phyloP scores from a whole-genome alignment of 2,797 vertebrate species.

The Danio choprae region DNA sequence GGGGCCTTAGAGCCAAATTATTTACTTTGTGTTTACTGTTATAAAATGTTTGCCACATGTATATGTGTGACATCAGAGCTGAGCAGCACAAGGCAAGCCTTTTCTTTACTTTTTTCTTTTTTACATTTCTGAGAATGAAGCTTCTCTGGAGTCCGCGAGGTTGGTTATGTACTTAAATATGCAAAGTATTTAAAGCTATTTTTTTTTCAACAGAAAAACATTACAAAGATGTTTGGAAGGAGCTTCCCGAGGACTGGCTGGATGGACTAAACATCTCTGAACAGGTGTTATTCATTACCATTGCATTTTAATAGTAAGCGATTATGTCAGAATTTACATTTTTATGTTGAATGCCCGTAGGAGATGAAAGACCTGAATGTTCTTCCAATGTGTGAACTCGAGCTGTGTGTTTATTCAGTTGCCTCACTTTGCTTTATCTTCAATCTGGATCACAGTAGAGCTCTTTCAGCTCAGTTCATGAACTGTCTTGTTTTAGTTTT shows the following conservation, averaged over 20 bases:
- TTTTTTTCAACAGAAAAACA: slow-evolving; percentile 45
- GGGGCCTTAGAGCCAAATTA: too few relatives aligned
- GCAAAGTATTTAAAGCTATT: neutral
- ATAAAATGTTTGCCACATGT: neutral
- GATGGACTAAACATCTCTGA: slow-evolving; percentile 48
- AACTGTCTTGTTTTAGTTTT: neutral
- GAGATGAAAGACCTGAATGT: neutral
- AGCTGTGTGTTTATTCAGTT: neutral
- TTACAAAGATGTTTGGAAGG: slow-evolving; percentile 56
- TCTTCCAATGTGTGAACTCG: neutral
- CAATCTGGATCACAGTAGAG: neutral
- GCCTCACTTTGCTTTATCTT: neutral
- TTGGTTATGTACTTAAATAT: neutral
- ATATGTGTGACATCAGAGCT: neutral
- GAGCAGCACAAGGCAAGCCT: neutral
- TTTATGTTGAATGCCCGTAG: neutral
- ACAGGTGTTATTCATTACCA: slow-evolving; percentile 43
- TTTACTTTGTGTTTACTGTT: neutral
- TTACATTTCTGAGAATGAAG: neutral
- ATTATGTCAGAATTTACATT: neutral
- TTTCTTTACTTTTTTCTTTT: too few relatives aligned
- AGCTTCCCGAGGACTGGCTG: slow-evolving; percentile 58
- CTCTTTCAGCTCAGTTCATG: slow-evolving; percentile 1
- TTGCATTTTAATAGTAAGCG: neutral
- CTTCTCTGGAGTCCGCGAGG: neutral